Evolutionary conservation across 2,113 vertebrate species (phyloP).

Genomic region (Gambusia affinis): DNA sequence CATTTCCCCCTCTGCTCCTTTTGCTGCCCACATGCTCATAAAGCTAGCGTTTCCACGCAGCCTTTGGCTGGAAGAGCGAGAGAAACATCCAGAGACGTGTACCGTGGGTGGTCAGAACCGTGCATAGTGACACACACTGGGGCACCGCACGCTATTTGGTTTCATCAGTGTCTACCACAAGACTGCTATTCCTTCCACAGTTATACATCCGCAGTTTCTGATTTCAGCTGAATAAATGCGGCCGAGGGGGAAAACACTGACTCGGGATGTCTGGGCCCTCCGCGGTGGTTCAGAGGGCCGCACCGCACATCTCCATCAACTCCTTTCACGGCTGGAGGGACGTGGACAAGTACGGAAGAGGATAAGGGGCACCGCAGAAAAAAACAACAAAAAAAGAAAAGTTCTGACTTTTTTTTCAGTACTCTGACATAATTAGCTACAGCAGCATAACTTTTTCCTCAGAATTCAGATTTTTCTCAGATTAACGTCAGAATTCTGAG

Average conservation of each 20-base stretch:
- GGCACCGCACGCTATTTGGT: conserved; percentile 54
- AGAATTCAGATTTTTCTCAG: too few relatives aligned
- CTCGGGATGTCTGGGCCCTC: conserved; percentile 53
- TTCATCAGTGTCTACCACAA: conserved; percentile 57
- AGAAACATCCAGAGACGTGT: conserved; percentile 54
- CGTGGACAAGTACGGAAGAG: background rate
- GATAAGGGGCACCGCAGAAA: too few relatives aligned
- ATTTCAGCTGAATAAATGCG: conserved; percentile 75
- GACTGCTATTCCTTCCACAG: conserved; percentile 71
- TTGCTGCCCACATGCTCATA: conserved; percentile 70
- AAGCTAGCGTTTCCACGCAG: conserved; percentile 72
- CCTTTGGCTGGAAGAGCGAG: conserved; percentile 60
- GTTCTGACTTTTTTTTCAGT: too few relatives aligned
- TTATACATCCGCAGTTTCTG: conserved; percentile 58
- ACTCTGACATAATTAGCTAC: too few relatives aligned
- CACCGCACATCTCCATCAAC: conserved; percentile 29
- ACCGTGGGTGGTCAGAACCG: conserved; percentile 76
- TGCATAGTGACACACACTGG: conserved; percentile 40
- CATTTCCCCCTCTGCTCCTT: conserved; percentile 72
- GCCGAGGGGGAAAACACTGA: conserved; percentile 35
- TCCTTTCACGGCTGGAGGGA: conserved; percentile 20
- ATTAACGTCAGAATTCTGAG: too few relatives aligned
- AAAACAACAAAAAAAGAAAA: too few relatives aligned
- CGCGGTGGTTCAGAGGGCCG: conserved; percentile 30
- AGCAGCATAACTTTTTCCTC: too few relatives aligned